Evolutionary conservation across 2,113 vertebrate species (phyloP).

Genomic region (Hucho hucho): DNA sequence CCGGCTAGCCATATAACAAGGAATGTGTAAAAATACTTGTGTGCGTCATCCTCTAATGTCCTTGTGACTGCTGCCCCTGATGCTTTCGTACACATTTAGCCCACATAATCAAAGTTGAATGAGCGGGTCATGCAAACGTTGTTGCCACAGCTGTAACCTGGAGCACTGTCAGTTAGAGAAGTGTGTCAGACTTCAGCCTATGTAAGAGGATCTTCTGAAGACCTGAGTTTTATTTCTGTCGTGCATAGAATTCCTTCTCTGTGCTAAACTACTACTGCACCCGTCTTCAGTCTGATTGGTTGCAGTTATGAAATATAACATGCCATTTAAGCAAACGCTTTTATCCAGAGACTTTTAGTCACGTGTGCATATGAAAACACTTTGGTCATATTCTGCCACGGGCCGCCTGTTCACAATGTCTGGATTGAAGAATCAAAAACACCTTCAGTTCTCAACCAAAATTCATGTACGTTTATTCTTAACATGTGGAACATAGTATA

Average conservation of each 20-base stretch:
- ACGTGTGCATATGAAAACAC: too few relatives aligned
- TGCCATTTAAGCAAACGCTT: too few relatives aligned
- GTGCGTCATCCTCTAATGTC: not conserved
- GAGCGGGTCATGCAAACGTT: not conserved
- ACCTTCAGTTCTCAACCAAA: slow-evolving; percentile 92
- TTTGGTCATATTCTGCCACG: too few relatives aligned
- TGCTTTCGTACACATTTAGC: slow-evolving; percentile 12
- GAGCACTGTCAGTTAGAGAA: not conserved
- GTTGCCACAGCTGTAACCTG: not conserved
- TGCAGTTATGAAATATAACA: too few relatives aligned
- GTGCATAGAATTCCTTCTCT: too few relatives aligned
- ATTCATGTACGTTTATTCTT: slow-evolving; percentile 97
- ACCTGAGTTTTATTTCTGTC: not conserved
- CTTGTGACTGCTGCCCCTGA: slow-evolving; percentile 15
- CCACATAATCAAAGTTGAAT: slow-evolving; percentile 3
- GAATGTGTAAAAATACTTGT: not conserved
- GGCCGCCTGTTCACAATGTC: not conserved
- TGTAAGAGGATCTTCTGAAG: not conserved
- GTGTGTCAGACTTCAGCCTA: not conserved
- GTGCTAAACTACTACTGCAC: too few relatives aligned
- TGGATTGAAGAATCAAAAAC: slow-evolving; percentile 70
- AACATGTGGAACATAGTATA: slow-evolving; percentile 86
- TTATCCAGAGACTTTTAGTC: too few relatives aligned
- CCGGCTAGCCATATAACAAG: not conserved
- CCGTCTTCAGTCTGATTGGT: too few relatives aligned